These are phyloP conservation scores for Drosophila siamana DNA, from an alignment of 2,888 invertebrate species.

Conservation along the genomic window DNA sequence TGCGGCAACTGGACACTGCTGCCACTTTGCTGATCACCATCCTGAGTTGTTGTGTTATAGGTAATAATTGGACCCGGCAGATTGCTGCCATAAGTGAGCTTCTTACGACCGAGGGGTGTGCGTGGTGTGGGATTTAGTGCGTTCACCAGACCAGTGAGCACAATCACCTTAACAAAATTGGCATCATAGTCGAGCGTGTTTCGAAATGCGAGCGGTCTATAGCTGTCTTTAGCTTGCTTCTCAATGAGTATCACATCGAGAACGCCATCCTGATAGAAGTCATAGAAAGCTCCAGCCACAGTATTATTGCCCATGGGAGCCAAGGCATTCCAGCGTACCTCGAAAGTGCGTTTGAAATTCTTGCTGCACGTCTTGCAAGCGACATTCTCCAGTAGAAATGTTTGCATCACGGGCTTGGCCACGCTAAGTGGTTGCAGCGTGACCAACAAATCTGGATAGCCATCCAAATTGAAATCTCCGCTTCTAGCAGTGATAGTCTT, in stretches of 20 bases:
- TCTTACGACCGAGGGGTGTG: conserved; percentile 91
- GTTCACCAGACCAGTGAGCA: conserved; percentile 93
- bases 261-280: conserved; percentile 96
- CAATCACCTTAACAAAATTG: conserved; percentile 98
- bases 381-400: conserved; percentile 92
- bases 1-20: conserved; percentile 95
- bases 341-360: conserved; percentile 88
- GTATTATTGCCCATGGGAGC: conserved; percentile 90
- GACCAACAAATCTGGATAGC: conserved; percentile 95
- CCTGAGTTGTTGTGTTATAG: conserved; percentile 95
- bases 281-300: conserved; percentile 95
- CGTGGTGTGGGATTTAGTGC: conserved; percentile 89
- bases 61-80: conserved; percentile 95
- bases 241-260: conserved; percentile 93
- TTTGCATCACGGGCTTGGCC: conserved; percentile 86
- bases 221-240: conserved; percentile 86
- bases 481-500: conserved; percentile 92
- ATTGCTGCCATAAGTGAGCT: conserved; percentile 94
- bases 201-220: conserved; percentile 91
- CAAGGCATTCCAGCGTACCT: conserved; percentile 91
- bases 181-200: conserved; percentile 97
- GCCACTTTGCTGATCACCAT: conserved; percentile 92
- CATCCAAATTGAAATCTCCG: conserved; percentile 98
- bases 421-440: conserved; percentile 86
- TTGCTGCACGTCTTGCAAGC: conserved; percentile 89